phyloP scores from a whole-genome alignment of 2,888 invertebrate genomes.

The Lycaena phlaeas region DNA sequence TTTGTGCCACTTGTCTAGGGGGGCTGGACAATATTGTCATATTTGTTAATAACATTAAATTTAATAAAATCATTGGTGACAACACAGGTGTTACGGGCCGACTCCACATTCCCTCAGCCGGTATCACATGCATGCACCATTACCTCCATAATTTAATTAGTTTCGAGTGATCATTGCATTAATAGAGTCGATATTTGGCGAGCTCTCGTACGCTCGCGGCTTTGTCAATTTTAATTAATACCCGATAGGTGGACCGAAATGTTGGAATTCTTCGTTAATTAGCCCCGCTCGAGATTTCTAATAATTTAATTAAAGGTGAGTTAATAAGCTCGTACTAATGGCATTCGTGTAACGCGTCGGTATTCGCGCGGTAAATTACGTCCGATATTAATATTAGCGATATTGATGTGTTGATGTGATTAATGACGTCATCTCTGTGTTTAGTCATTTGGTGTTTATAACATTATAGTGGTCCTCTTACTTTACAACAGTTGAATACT shows the following conservation, averaged over 20 bases:
- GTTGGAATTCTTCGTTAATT: slow-evolving; percentile 72
- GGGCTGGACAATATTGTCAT: no score
- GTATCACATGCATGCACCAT: slow-evolving; percentile 68
- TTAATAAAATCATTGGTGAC: slow-evolving; percentile 3
- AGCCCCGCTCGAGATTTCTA: slow-evolving; percentile 68
- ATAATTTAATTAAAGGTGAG: slow-evolving; percentile 69
- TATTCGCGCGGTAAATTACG: slow-evolving; percentile 31
- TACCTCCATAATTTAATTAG: slow-evolving; percentile 71
- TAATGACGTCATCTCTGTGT: slow-evolving; percentile 7
- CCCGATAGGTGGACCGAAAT: slow-evolving; percentile 68
- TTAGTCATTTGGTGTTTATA: no score
- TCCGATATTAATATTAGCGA: slow-evolving; percentile 5
- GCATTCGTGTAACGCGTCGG: slow-evolving; percentile 54
- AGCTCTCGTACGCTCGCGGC: slow-evolving; percentile 53
- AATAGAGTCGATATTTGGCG: slow-evolving; percentile 69
- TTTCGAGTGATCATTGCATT: slow-evolving; percentile 71
- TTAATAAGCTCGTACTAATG: slow-evolving; percentile 57
- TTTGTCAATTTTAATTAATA: slow-evolving; percentile 72
- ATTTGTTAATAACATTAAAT: no score
- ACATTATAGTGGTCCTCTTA: no score
- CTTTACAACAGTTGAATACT: no score
- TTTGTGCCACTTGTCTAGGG: no score
- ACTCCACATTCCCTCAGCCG: slow-evolving; percentile 24
- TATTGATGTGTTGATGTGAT: slow-evolving; percentile 13
- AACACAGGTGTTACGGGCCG: slow-evolving; percentile 3